These are phyloP conservation scores for Cydia amplana DNA, from an alignment of 1,140 invertebrate genomes.

Conservation along the genomic window DNA sequence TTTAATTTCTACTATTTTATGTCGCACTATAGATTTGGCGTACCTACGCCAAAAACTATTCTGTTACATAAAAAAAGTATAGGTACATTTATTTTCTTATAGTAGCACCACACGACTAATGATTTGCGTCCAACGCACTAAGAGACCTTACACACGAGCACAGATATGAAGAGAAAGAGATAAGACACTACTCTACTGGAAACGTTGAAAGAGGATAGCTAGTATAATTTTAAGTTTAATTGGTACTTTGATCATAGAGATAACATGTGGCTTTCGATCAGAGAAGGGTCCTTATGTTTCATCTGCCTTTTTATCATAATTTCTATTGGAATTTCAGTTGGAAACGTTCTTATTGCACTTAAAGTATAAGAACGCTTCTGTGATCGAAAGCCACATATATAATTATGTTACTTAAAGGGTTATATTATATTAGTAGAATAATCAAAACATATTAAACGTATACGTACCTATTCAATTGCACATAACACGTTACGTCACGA, in stretches of 20 bases:
- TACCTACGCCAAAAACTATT: no score
- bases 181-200: constrained; percentile 38
- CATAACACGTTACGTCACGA: not conserved
- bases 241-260: constrained; percentile 25
- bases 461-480: not conserved
- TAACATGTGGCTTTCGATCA: not conserved
- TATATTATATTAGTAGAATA: no score
- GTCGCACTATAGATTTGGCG: no score
- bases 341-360: no score
- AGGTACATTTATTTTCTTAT: constrained; percentile 34
- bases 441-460: not conserved
- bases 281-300: no score
- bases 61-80: no score
- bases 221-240: constrained; percentile 17
- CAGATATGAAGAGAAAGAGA: constrained; percentile 57
- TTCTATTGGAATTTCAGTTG: no score
- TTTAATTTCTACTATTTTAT: no score
- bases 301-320: no score
- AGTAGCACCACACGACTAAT: constrained; percentile 62
- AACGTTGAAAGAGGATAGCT: constrained; percentile 38
- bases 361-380: no score
- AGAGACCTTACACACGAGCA: constrained; percentile 37
- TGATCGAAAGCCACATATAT: not conserved
- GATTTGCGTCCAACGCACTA: constrained; percentile 41
- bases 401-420: not conserved